A percentile compares a stretch with the other conserved stretches of the same genome.
Conservation (phyloP, 2,113 vertebrate species). For the Labeo catla region DNA sequence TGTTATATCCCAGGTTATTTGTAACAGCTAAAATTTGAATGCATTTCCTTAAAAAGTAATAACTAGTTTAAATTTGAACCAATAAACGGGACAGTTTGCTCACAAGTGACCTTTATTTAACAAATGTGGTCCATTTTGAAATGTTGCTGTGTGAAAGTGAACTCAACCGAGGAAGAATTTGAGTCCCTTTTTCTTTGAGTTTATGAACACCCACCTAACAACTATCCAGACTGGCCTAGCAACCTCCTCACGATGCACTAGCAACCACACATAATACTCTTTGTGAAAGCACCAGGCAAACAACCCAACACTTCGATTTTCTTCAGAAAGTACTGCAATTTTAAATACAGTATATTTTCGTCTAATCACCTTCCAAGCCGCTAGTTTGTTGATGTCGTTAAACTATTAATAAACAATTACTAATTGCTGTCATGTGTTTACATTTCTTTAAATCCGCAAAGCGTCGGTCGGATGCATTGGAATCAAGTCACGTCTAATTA, state of each 20-base stretch:
- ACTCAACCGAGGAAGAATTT: no score
- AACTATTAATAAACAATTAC: conserved; percentile 8
- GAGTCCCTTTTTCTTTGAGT: not conserved
- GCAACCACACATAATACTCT: not conserved
- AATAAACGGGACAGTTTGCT: no score
- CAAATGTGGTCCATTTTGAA: no score
- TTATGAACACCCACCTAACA: not conserved
- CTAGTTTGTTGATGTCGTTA: not conserved
- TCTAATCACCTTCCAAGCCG: not conserved
- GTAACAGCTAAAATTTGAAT: no score
- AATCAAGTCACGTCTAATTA: conserved; percentile 33
- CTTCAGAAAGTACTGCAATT: not conserved
- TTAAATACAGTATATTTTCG: not conserved
- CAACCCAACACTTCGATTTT: not conserved
- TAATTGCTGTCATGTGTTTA: conserved; percentile 24
- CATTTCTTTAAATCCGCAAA: conserved; percentile 10
- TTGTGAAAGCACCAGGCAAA: not conserved
- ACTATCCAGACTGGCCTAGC: not conserved
- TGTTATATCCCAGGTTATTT: no score
- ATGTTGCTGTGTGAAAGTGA: no score
- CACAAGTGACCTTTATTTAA: no score
- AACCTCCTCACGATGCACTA: not conserved
- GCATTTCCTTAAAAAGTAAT: no score
- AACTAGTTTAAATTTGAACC: no score
- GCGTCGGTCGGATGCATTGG: not conserved